Conservation (phyloP, 2,888 invertebrate genomes). For the Idaea aversata region DNA sequence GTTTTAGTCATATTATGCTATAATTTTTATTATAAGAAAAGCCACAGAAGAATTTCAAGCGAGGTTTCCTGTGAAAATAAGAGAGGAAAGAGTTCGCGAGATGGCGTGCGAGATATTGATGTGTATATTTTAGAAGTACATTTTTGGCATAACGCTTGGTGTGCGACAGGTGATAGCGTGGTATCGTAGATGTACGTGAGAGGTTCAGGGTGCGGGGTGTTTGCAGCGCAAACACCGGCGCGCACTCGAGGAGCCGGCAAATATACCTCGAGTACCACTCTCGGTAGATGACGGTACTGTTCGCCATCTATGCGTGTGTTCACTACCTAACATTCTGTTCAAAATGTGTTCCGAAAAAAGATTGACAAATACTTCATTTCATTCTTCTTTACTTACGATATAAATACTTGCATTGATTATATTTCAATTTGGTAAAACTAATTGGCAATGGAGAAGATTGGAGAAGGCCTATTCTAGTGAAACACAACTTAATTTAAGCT, state of each 20-base stretch:
- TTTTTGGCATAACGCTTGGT: constrained; percentile 18
- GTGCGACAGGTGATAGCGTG: constrained; percentile 36
- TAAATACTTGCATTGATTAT: no score
- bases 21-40: not conserved
- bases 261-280: constrained; percentile 64
- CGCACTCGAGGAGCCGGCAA: constrained; percentile 61
- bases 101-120: not conserved
- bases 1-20: no score
- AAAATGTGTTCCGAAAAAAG: not conserved
- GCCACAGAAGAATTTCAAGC: not conserved
- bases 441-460: no score
- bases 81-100: not conserved
- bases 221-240: constrained; percentile 61
- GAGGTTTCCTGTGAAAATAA: not conserved
- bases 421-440: no score
- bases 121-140: constrained; percentile 7
- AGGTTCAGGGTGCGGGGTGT: constrained; percentile 37
- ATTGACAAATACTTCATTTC: no score
- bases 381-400: no score
- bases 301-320: not conserved
- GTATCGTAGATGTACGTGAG: constrained; percentile 14
- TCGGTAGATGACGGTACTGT: constrained; percentile 38
- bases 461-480: no score
- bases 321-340: not conserved
- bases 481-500: no score